Base-by-base conservation (phyloP, 37 sponge, comb jelly and placozoan genomes). In the Agelas oroides region DNA sequence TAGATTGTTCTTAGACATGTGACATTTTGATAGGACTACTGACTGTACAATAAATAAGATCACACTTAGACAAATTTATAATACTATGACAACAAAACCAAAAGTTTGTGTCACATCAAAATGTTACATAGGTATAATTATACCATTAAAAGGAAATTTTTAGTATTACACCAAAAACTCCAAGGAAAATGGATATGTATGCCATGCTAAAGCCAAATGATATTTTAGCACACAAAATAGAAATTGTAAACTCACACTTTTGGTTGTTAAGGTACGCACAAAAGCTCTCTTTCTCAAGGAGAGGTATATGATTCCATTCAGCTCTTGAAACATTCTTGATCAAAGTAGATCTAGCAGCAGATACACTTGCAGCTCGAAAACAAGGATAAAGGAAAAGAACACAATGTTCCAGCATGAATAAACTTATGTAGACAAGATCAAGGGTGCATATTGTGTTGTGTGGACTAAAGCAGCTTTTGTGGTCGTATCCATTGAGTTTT, bases 121-220 rank as follows among this genome's bases (percentile, higher is more conserved):
- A n/a, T n/a, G n/a, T n/a, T n/a, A n/a, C n/a, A n/a, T n/a, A n/a
- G n/a, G n/a, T n/a, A n/a, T n/a, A n/a, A n/a, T n/a, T n/a, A n/a
- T n/a, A n/a, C n/a, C n/a, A n/a, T 23, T 40, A 79, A 21, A 79
- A 54, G 19, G 80, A 41, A 6, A 79, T 18, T 40, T 79, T 79
- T 23, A 79, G 25, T n/a, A 65, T n/a, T 31, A 65, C 68, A 79
- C n/a, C n/a, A n/a, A n/a, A n/a, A n/a, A n/a, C n/a, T n/a, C n/a
- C n/a, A n/a, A n/a, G n/a, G n/a, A n/a, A 79, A 15, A 79, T 66
- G 25, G 80, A 79, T 19, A 79, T 17, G 28, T 79, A 79, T 5
- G 80, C 80, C 12, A 66, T 79, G 65, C 52, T 66, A 69, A 79
- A 79, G 14, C 68, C 68, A 79, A 79, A 79, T 11, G 52, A 18